Conservation (phyloP, 2,888 invertebrate species). For the Rutpela maculata region DNA sequence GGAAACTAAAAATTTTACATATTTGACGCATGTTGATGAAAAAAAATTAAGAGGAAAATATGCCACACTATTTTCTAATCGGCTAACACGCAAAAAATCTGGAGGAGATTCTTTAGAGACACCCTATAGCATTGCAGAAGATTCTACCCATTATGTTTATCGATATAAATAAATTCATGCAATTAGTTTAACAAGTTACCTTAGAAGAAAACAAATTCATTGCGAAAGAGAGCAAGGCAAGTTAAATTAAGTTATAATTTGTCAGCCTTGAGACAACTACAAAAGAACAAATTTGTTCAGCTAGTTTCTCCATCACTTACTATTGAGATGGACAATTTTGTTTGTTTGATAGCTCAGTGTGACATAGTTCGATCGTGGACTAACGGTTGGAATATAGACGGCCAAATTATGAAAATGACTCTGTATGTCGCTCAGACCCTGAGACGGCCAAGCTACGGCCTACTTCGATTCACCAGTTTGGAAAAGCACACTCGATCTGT, state of each 20-base stretch:
- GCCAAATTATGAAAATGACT: conserved; percentile 79
- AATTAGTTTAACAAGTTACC: not conserved
- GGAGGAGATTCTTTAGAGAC: no score
- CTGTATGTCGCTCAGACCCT: conserved; percentile 72
- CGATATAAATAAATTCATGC: not conserved
- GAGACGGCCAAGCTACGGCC: conserved; percentile 59
- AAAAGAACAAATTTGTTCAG: conserved; percentile 27
- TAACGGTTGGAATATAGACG: conserved; percentile 78
- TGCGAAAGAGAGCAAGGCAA: conserved; percentile 10
- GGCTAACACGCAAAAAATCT: no score
- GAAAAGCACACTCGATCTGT: not conserved
- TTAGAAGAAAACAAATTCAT: not conserved
- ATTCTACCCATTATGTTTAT: not conserved
- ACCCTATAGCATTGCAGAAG: not conserved
- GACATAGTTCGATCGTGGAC: conserved; percentile 76
- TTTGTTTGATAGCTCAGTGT: conserved; percentile 71
- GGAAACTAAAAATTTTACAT: no score
- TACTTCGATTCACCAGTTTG: conserved; percentile 49
- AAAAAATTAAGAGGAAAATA: no score
- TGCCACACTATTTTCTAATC: no score
- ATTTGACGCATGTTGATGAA: no score
- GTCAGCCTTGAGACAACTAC: conserved; percentile 41
- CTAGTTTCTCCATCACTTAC: conserved; percentile 17
- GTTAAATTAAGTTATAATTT: conserved; percentile 51
- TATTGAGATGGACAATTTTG: conserved; percentile 65